A percentile compares a stretch with the other conserved stretches of the same genome.
Conservation (phyloP, 2,797 vertebrate species). For the Anguilla obscura region DNA sequence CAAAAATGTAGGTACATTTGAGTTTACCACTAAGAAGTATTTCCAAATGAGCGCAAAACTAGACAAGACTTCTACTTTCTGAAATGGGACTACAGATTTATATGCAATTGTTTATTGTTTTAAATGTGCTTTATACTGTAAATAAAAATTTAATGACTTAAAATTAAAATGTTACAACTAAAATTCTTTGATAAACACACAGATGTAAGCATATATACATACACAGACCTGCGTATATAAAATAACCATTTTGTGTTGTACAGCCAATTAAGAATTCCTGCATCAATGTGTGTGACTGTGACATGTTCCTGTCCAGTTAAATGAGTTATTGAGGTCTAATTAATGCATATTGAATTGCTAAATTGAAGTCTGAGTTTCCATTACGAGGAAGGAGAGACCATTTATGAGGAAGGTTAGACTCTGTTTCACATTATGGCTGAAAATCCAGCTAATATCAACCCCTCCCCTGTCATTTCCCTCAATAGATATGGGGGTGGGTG, state of each 20-base stretch:
- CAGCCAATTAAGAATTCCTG: constrained; percentile 49
- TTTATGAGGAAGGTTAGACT: constrained; percentile 53
- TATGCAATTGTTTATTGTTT: not conserved
- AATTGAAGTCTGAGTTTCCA: constrained; percentile 49
- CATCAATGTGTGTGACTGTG: constrained; percentile 31
- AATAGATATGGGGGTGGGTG: constrained; percentile 35
- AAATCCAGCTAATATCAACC: constrained; percentile 36
- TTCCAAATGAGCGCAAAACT: not conserved
- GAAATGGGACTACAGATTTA: not conserved
- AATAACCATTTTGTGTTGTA: constrained; percentile 19
- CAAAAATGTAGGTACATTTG: not conserved
- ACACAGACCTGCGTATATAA: constrained; percentile 10
- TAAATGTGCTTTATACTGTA: too few species aligned
- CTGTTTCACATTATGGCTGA: constrained; percentile 45
- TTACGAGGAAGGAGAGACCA: constrained; percentile 43
- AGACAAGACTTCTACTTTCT: not conserved
- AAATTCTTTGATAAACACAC: not conserved
- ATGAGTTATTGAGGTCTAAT: constrained; percentile 60
- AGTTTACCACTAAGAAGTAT: too few species aligned
- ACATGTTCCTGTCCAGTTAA: constrained; percentile 44
- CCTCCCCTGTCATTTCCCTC: constrained; percentile 33
- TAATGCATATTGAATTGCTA: constrained; percentile 52
- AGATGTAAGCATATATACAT: not conserved
- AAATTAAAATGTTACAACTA: not conserved
- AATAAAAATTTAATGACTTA: too few species aligned